Conservation (phyloP, 2,797 vertebrate genomes). For the Sebastes cheni region DNA sequence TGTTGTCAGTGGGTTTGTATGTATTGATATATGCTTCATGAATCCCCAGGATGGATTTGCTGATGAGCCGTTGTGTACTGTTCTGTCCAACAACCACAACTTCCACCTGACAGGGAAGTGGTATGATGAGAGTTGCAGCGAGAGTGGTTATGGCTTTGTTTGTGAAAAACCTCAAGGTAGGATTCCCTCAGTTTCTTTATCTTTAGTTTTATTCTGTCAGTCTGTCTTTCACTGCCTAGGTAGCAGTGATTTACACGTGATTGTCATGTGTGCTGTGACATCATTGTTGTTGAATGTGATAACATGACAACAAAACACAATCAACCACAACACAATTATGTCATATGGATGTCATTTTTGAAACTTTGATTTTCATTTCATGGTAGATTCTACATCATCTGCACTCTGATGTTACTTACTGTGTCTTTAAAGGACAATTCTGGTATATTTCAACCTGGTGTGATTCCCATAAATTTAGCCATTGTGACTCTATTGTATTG, state of each 20-base stretch:
- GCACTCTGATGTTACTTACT: too few species aligned
- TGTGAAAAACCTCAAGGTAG: conserved; percentile 93
- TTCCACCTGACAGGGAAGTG: conserved; percentile 93
- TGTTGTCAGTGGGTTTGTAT: not conserved
- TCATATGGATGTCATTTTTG: not conserved
- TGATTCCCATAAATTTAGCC: not conserved
- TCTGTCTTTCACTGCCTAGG: not conserved
- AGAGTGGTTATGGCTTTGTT: conserved; percentile 88
- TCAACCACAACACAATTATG: not conserved
- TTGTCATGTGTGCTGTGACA: not conserved
- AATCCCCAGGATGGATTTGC: conserved; percentile 57
- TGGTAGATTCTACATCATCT: too few species aligned
- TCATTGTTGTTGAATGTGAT: not conserved
- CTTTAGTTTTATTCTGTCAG: not conserved
- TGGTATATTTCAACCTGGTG: not conserved
- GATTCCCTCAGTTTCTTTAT: not conserved
- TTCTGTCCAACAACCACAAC: conserved; percentile 91
- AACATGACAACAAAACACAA: not conserved
- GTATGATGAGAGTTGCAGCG: conserved; percentile 90
- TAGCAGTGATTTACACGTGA: not conserved
- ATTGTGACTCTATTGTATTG: not conserved
- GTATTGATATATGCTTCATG: not conserved
- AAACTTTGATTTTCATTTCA: not conserved
- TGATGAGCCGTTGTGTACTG: conserved; percentile 81
- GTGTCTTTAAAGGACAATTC: not conserved